Evolutionary conservation across 2,888 invertebrate species (phyloP), one percentile per base, ranked within the genome.

Genomic region (Pimpla rufipes): DNA sequence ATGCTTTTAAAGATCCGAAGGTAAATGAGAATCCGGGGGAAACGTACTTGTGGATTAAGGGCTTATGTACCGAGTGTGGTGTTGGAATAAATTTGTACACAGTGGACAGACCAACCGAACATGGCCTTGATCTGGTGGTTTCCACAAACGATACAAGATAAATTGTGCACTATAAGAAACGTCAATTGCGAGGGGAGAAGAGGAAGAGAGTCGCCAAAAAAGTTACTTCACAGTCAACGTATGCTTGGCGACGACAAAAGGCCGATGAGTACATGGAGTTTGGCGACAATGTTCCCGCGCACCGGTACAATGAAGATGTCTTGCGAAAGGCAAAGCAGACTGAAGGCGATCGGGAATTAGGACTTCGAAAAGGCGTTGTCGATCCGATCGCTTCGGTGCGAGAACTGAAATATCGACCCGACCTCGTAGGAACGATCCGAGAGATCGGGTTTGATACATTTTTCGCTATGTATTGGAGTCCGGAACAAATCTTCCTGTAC

Each of bases 221-320:
- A 76, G 55, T 81, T 16, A 68, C 50, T 6, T 59, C 62, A 11
- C 55, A 67, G 29, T 80, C 80, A 18, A 75, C 74, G 2, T 81
- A 81, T 45, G 62, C 50, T 7, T 81, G 70, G 76, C 77, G 81
- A n/a, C 2, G 42, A 75, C 45, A 86, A 6, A 40, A 75, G 45
- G 85, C 83, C 0, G 64, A 84, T 55, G 52, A 84, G 23, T 4
- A 67, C 16, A 86, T 85, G 86, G 35, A 74, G 10, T 83, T 85
- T 50, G 83, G 81, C 18, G 83, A 84, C 23, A 18, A 35, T 42
- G 64, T 68, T n/a, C 83, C 79, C 13, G 75, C 83, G 1, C 47
- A 80, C 40, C 40, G 85, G 35, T 71, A 68, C 23, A 68, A 70
- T n/a, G 68, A 64, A 40, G 64, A 80, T 10, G 81, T 78, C 16